Evolutionary conservation across 2,888 invertebrate genomes (phyloP).

Genomic region (Noctua fimbriata): DNA sequence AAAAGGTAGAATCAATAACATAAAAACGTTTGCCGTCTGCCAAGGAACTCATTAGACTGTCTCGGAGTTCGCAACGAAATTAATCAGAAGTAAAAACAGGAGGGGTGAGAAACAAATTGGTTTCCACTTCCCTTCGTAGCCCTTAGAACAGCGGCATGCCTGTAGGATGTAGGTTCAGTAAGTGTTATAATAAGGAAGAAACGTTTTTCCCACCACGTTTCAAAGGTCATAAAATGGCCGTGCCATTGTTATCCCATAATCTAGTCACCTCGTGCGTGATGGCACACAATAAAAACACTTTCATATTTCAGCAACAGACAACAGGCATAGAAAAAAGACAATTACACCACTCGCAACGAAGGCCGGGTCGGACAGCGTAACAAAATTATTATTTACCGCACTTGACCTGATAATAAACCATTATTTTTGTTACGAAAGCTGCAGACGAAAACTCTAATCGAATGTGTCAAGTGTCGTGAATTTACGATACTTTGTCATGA

Average conservation of each 20-base stretch:
- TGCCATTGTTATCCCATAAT: slow-evolving; percentile 39
- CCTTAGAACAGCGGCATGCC: not conserved
- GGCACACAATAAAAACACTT: slow-evolving; percentile 58
- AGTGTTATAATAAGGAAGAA: slow-evolving; percentile 11
- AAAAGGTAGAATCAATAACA: slow-evolving; percentile 19
- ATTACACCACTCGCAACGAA: slow-evolving; percentile 59
- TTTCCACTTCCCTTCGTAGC: not conserved
- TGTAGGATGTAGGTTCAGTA: not conserved
- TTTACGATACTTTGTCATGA: slow-evolving; percentile 48
- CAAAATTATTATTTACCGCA: slow-evolving; percentile 69
- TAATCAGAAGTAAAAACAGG: slow-evolving; percentile 25
- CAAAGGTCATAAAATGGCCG: slow-evolving; percentile 40
- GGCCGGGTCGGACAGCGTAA: slow-evolving; percentile 62
- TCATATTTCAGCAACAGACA: slow-evolving; percentile 49
- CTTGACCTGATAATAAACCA: slow-evolving; percentile 72
- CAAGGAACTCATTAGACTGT: slow-evolving; percentile 38
- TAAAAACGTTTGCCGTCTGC: slow-evolving; percentile 28
- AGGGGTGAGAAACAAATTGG: slow-evolving; percentile 32
- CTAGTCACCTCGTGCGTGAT: slow-evolving; percentile 53
- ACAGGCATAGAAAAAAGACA: slow-evolving; percentile 57
- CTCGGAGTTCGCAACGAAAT: slow-evolving; percentile 16
- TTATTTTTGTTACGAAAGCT: slow-evolving; percentile 61
- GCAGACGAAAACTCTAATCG: slow-evolving; percentile 44
- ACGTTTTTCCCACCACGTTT: slow-evolving; percentile 3
- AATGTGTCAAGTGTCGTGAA: slow-evolving; percentile 37